A percentile compares a stretch with the other conserved stretches of the same genome.
Evolutionary conservation across 1,140 invertebrate genomes (phyloP).

Genomic region (Drosophila cardini): DNA sequence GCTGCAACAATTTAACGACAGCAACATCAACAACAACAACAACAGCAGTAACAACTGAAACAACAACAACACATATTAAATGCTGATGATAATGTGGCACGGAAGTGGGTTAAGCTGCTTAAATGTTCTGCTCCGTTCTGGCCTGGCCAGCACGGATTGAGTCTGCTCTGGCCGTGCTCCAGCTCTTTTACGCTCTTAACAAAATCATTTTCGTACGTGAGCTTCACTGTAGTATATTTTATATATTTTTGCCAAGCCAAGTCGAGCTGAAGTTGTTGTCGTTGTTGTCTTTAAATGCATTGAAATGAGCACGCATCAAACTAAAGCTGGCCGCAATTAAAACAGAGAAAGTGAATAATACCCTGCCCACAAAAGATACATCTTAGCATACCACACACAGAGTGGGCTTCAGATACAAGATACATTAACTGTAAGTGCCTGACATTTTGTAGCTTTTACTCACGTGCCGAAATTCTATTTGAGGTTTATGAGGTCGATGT

Average conservation of each 20-base stretch:
- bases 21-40: slow-evolving; percentile 18
- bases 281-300: slow-evolving; percentile 55
- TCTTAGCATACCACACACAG: slow-evolving; percentile 42
- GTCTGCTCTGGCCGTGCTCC: not conserved
- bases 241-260: slow-evolving; percentile 42
- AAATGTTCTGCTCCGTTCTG: slow-evolving; percentile 62
- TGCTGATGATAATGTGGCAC: slow-evolving; percentile 74
- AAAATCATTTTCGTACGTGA: slow-evolving; percentile 64
- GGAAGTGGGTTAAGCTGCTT: slow-evolving; percentile 82
- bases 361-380: slow-evolving; percentile 53
- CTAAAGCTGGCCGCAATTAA: slow-evolving; percentile 76
- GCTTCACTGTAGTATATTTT: slow-evolving; percentile 32
- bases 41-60: slow-evolving; percentile 19
- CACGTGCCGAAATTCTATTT: slow-evolving; percentile 73
- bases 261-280: slow-evolving; percentile 22
- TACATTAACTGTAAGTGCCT: slow-evolving; percentile 38
- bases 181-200: slow-evolving; percentile 1
- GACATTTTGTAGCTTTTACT: slow-evolving; percentile 67
- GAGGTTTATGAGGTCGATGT: slow-evolving; percentile 63
- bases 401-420: slow-evolving; percentile 2
- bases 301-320: slow-evolving; percentile 70
- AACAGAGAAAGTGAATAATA: slow-evolving; percentile 74
- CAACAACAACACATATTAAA: slow-evolving; percentile 40
- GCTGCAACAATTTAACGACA: slow-evolving; percentile 48
- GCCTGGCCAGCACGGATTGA: not conserved